Conservation (phyloP, 2,888 invertebrate species). For the Himalopsyche anomala region DNA sequence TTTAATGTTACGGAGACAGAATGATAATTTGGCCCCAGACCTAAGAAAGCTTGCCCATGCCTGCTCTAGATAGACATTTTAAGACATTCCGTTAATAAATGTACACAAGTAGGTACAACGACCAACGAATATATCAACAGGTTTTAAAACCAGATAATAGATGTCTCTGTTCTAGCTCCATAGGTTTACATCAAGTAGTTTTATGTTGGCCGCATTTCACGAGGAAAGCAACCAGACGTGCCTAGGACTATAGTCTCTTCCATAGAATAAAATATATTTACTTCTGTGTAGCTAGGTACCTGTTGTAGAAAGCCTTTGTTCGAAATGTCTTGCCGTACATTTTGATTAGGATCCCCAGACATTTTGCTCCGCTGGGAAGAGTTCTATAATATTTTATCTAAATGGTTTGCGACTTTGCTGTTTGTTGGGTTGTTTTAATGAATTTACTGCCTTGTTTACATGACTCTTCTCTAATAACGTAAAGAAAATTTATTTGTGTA, state of each 20-base stretch:
- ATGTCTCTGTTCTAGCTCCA: not conserved
- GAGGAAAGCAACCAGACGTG: not conserved
- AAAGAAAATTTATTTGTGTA: not conserved
- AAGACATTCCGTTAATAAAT: not conserved
- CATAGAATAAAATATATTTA: not conserved
- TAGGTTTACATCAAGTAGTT: not conserved
- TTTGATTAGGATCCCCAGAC: slow-evolving; percentile 38
- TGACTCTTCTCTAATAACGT: not conserved
- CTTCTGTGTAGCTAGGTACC: not conserved
- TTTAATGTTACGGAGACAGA: too few species aligned
- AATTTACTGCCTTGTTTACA: not conserved
- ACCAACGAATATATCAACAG: not conserved
- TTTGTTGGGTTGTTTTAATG: slow-evolving; percentile 1
- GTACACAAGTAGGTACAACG: not conserved
- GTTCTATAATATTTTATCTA: slow-evolving; percentile 5
- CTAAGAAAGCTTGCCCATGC: too few species aligned
- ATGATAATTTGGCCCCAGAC: too few species aligned
- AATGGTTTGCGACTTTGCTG: slow-evolving; percentile 26
- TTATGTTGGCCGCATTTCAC: slow-evolving; percentile 5
- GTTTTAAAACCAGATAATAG: slow-evolving; percentile 15
- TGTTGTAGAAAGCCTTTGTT: slow-evolving; percentile 17
- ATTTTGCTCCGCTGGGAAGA: slow-evolving; percentile 27
- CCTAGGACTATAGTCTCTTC: not conserved
- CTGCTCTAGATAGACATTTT: too few species aligned
- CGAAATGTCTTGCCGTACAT: slow-evolving; percentile 28